These are phyloP conservation scores for Harpalus rubripes DNA, from an alignment of 2,888 invertebrate species.

Conservation along the genomic window DNA sequence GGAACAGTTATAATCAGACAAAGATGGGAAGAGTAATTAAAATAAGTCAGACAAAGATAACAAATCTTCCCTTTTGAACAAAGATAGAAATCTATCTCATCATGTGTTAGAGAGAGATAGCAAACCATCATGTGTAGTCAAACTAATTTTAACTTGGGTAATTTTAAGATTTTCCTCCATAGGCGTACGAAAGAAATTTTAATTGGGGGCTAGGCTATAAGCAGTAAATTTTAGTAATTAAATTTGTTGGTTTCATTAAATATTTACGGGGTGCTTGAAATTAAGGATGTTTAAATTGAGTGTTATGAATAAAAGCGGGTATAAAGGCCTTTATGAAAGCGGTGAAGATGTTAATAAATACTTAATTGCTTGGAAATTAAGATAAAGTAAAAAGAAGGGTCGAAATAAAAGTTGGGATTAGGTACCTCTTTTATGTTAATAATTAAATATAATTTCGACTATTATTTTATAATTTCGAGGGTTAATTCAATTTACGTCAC, in stretches of 20 bases:
- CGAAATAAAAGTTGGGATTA: background rate
- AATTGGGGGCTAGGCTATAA: background rate
- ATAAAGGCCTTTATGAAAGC: background rate
- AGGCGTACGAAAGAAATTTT: background rate
- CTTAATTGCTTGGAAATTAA: background rate
- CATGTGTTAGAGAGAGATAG: background rate
- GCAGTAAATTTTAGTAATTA: background rate
- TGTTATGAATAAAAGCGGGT: background rate
- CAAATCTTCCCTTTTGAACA: conserved; percentile 10
- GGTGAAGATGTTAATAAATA: background rate
- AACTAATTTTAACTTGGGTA: conserved; percentile 10
- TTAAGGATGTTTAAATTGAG: background rate
- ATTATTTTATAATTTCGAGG: too few relatives aligned
- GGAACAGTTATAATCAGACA: background rate
- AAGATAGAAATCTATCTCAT: background rate
- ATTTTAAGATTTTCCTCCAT: background rate
- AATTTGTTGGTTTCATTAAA: conserved; percentile 7
- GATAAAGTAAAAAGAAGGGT: background rate
- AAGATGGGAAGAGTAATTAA: background rate
- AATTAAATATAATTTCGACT: background rate
- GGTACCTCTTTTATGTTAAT: background rate
- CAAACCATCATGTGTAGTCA: conserved; percentile 5
- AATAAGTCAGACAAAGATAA: background rate
- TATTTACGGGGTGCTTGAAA: background rate
- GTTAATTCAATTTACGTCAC: too few relatives aligned